Evolutionary conservation across 2,888 invertebrate genomes (phyloP), one percentile per base, ranked within the genome.

Genomic region (Eurois occulta): DNA sequence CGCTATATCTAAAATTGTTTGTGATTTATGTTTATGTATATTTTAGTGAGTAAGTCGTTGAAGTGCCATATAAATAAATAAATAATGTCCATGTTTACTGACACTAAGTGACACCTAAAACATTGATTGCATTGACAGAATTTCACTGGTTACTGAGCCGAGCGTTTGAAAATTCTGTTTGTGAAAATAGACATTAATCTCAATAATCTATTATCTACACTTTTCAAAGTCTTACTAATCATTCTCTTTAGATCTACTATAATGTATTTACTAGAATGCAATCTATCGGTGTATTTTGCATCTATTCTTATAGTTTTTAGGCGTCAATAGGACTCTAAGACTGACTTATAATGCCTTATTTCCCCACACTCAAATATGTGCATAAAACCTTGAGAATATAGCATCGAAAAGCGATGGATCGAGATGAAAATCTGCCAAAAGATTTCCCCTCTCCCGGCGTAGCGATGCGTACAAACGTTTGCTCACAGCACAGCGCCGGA

Each of bases 401-500:
- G 1, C n/a, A 41, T 65, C 41, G 65, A 65, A 41, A 13, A 41
- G 0, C 43, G 4, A 1, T 0, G 4, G 3, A 4, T 65, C 62
- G 55, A 81, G 77, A 81, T 79, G 73, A 76, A 81, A 81, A 81
- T 70, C 71, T 35, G 35, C 80, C 64, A 35, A 78, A 81, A 71
- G 80, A n/a, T 82, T 81, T 77, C 77, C 75, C 46, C 71, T 80
- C 67, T 70, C 83, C 72, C 60, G 65, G 41, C 60, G 32, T 76
- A 86, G 72, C 88, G 77, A 79, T 83, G 89, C 88, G 88, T 89
- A 84, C 75, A 87, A 71, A 77, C 85, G 84, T 84, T 68, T 77
- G 88, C 86, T 72, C 78, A 78, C 75, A 79, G 73, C 78, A 0
- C 84, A 83, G 84, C 80, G 87, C 90, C 90, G 90, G 90, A 91